These are phyloP conservation scores for Solea solea DNA, from an alignment of 2,113 vertebrate species.

Conservation along the genomic window DNA sequence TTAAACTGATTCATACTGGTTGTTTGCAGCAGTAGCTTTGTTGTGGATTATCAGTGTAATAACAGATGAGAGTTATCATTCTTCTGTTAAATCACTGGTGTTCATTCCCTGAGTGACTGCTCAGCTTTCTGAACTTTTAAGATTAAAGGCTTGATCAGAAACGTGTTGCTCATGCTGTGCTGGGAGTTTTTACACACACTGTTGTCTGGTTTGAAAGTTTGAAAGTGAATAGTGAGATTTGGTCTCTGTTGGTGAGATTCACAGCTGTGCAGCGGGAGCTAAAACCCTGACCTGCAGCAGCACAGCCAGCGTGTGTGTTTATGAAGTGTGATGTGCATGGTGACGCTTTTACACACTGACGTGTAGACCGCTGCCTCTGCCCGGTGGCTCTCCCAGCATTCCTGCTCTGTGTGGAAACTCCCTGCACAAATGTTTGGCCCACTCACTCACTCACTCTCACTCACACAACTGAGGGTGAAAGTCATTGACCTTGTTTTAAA, in stretches of 20 bases:
- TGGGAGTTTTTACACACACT: neutral
- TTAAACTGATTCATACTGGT: no score
- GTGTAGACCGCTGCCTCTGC: neutral
- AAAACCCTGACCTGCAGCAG: neutral
- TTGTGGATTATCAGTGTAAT: neutral
- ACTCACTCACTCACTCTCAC: no score
- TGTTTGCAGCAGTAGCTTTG: neutral
- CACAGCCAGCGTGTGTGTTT: neutral
- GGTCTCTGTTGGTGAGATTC: neutral
- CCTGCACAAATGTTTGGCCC: slow-evolving; percentile 1
- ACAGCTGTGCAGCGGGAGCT: neutral
- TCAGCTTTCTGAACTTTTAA: slow-evolving; percentile 30
- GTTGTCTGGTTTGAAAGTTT: no score
- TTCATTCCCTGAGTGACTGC: slow-evolving; percentile 27
- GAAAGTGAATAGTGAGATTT: neutral
- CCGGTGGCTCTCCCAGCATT: neutral
- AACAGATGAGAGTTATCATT: slow-evolving; percentile 12
- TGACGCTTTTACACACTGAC: neutral
- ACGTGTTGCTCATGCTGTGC: neutral
- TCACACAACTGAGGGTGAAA: no score
- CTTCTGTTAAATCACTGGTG: neutral
- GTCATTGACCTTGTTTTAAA: no score
- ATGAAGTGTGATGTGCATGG: slow-evolving; percentile 1
- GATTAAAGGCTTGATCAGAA: slow-evolving; percentile 13
- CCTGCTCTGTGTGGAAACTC: slow-evolving; percentile 16